Percentiles rank a stretch among this genome's conserved stretches.
Evolutionary conservation across 2,113 vertebrate genomes (phyloP).

Genomic region (Electrona antarctica): DNA sequence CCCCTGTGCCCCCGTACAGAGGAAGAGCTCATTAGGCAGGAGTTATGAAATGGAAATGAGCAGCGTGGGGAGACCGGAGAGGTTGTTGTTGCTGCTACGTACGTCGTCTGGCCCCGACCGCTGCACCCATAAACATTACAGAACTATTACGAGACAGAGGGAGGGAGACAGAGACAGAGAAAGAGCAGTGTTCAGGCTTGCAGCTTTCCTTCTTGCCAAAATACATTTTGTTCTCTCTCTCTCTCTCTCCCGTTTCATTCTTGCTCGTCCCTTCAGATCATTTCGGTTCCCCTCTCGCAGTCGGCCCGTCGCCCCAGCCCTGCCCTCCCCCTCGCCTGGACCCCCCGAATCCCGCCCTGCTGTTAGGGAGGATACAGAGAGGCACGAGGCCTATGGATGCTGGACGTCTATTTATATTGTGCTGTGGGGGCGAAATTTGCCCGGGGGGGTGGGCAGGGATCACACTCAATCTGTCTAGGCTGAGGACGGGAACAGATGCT

Average conservation of each 20-base stretch:
- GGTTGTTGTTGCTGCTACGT: not conserved
- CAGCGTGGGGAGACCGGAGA: not conserved
- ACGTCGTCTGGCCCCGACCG: not conserved
- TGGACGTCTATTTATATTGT: slow-evolving; percentile 33
- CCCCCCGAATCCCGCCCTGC: not conserved
- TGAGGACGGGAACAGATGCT: not conserved
- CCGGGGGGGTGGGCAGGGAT: slow-evolving; percentile 21
- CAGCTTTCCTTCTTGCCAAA: slow-evolving; percentile 61
- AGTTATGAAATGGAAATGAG: not conserved
- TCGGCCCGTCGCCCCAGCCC: not conserved
- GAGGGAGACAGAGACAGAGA: slow-evolving; percentile 2
- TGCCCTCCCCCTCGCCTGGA: not conserved
- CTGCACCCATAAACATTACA: slow-evolving; percentile 47
- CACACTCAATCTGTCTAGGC: slow-evolving; percentile 37
- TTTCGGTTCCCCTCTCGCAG: slow-evolving; percentile 8
- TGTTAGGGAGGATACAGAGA: not conserved
- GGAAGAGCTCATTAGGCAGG: not conserved
- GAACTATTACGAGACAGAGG: slow-evolving; percentile 29
- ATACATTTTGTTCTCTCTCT: slow-evolving; percentile 62
- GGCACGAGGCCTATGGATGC: not conserved
- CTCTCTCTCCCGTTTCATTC: slow-evolving; percentile 23
- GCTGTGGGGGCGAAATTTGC: slow-evolving; percentile 31
- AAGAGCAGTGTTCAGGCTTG: slow-evolving; percentile 39
- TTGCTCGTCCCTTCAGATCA: slow-evolving; percentile 1
- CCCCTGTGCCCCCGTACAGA: not conserved